Base-by-base conservation (phyloP, 2,113 vertebrate genomes). In the Mugil cephalus region DNA sequence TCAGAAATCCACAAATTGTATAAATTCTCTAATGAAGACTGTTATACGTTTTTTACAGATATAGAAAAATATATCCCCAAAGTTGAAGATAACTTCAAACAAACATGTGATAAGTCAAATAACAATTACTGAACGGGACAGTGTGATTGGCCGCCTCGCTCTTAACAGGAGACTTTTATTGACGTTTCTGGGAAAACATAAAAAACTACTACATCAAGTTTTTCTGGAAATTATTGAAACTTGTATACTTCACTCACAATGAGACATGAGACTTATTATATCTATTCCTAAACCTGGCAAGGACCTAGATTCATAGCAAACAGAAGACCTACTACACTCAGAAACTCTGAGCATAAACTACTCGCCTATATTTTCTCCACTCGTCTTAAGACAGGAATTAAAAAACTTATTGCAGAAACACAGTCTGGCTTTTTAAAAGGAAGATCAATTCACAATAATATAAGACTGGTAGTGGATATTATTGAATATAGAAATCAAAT, bases 401-500 rank as follows among this genome's bases (percentile, higher is more conserved):
- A 17, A 60, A 24, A 58, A 11, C 2, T 55, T 17, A 55, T 55
- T 17, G 15, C 8, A 36, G 53, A 55, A 55, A 36, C 53, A 40
- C 55, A 58, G 14, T 48, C 12, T 9, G 30, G 59, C 8, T 58
- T 58, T 10, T 58, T 58, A 17, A 58, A 58, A 19, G 21, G 50
- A 3, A 19, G 55, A 19, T 40, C 55, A n/a, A 58, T 58, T 13
- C 18, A 30, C 8, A 58, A 58, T 7, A 58, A 58, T 6, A 58
- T 39, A 11, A 58, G 55, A 38, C n/a, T n/a, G n/a, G n/a, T n/a
- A n/a, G n/a, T n/a, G n/a, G n/a, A n/a, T n/a, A n/a, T n/a, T n/a
- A n/a, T n/a, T n/a, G n/a, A n/a, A n/a, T n/a, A n/a, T n/a, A n/a
- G n/a, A n/a, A n/a, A n/a, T n/a, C n/a, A n/a, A n/a, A n/a, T n/a